Percentiles rank a stretch among this genome's conserved stretches.
phyloP scores from a whole-genome alignment of 2,113 vertebrate species.

The Poecilia latipinna region DNA sequence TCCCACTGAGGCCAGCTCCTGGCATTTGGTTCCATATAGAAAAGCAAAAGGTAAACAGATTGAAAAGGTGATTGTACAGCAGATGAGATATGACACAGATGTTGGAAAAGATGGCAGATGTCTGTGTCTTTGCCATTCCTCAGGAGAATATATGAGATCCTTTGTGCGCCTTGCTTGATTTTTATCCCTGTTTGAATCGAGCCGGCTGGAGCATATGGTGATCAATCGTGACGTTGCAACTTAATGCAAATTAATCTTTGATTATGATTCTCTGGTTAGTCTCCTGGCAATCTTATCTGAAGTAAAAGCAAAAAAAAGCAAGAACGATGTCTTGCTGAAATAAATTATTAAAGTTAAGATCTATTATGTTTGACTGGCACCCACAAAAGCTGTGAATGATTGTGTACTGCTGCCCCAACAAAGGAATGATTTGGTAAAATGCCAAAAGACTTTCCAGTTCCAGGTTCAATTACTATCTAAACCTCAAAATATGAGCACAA shows the following conservation, averaged over 20 bases:
- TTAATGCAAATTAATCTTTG: too few species aligned
- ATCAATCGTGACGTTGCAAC: constrained; percentile 6
- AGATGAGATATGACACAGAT: not conserved
- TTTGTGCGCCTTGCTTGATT: not conserved
- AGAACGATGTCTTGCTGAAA: not conserved
- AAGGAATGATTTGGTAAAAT: not conserved
- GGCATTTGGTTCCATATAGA: not conserved
- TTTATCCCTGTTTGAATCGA: not conserved
- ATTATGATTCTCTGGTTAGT: too few species aligned
- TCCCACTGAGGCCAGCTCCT: not conserved
- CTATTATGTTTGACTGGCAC: not conserved
- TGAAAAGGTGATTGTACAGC: not conserved
- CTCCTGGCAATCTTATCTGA: constrained; percentile 3
- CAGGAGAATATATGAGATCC: not conserved
- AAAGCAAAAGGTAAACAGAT: not conserved
- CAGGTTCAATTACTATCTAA: too few species aligned
- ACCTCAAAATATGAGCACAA: too few species aligned
- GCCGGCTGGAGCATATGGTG: not conserved
- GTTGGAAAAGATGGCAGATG: not conserved
- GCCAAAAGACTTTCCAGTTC: too few species aligned
- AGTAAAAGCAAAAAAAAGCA: constrained; percentile 3
- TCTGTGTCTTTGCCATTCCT: not conserved
- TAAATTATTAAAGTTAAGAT: constrained; percentile 2
- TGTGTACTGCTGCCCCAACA: not conserved
- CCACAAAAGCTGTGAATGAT: not conserved